These are phyloP conservation scores for Heliconius sara DNA, from an alignment of 2,888 invertebrate species.

Conservation along the genomic window DNA sequence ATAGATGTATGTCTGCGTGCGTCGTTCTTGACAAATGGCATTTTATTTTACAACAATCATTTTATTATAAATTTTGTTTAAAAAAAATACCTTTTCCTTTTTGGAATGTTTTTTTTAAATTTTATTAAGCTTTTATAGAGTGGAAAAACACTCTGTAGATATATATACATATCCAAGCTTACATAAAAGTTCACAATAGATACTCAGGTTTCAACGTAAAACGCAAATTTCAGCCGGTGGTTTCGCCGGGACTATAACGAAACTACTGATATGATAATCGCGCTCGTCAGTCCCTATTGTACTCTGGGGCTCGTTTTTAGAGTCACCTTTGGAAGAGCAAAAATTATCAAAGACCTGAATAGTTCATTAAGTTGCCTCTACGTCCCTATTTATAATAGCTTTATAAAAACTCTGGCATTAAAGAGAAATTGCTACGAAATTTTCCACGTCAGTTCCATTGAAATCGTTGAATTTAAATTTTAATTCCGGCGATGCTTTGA, in stretches of 20 bases:
- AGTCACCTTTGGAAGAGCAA: conserved; percentile 42
- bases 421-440: conserved; percentile 38
- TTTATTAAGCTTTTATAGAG: no score
- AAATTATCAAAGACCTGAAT: conserved; percentile 49
- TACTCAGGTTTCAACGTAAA: conserved; percentile 25
- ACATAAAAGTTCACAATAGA: conserved; percentile 1
- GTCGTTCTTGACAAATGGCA: no score
- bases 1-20: no score
- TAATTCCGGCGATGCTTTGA: conserved; percentile 29
- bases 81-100: no score
- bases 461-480: conserved; percentile 39
- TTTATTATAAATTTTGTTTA: no score
- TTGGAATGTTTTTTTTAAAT: no score
- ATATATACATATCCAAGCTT: not conserved
- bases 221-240: conserved; percentile 35
- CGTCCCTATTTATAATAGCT: conserved; percentile 38
- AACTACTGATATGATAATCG: conserved; percentile 49
- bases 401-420: conserved; percentile 39
- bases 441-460: conserved; percentile 41
- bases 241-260: conserved; percentile 38
- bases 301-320: conserved; percentile 43
- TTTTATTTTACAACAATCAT: no score
- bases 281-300: conserved; percentile 70
- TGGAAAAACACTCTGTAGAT: no score
- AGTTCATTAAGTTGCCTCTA: conserved; percentile 53